Evolutionary conservation across 2,888 invertebrate species (phyloP), one percentile per base, ranked within the genome.

Genomic region (Hymenopus coronatus): DNA sequence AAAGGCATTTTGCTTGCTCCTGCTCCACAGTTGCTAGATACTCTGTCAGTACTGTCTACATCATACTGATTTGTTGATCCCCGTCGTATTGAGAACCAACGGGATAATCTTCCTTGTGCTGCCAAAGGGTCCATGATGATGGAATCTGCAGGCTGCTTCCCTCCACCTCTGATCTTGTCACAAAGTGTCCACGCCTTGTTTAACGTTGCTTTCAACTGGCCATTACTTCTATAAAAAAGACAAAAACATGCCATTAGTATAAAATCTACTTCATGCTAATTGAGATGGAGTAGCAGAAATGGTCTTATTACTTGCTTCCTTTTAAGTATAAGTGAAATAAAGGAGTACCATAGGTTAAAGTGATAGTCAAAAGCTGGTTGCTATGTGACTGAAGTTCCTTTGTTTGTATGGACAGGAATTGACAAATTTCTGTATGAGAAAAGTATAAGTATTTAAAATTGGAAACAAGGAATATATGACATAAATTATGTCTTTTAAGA

Each of bases 41-140:
- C 54, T 93, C 82, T 93, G 93, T 90, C 94, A 94, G 87, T 94
- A 90, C 91, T 84, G 90, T 94, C 96, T 90, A 96, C 96, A 92
- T 97, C 97, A 93, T 97, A 97, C 92, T 97, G 97, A 93, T 97
- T 96, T n/a, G 96, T 94, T 90, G 97, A 96, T 84, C 97, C 97
- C 90, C 97, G 95, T 83, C 98, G 94, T 91, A 98, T 97, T 92
- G 97, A 98, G 94, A 98, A 98, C 97, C 98, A 98, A 91, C 98
- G 95, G 70, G 97, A 96, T 86, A 98, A 94, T 89, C 97, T 94
- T 90, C 97, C 97, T 87, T 93, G 93, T 83, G 92, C 92, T 28
- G 91, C 90, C n/a, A 91, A 91, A 25, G 90, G 90, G 12, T 90
- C 89, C 20, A 89, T 85, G 9, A 85, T 87, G 28, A 70, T 86